A percentile compares a stretch with the other conserved stretches of the same genome.
phyloP scores from a whole-genome alignment of 2,113 vertebrate species.

The Mesoclemmys tuberculata region DNA sequence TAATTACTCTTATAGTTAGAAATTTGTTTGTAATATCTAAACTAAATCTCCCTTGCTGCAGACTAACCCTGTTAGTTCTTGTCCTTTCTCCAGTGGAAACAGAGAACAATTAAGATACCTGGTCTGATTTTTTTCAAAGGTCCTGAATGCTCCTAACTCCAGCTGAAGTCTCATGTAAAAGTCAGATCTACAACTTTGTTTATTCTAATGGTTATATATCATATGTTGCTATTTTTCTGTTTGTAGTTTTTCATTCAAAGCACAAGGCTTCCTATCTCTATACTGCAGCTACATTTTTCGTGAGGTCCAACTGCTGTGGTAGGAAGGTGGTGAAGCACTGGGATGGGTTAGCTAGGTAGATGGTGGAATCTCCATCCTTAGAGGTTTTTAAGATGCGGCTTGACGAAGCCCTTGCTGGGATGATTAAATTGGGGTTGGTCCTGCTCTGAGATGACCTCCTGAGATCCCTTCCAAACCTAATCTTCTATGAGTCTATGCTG shows the following conservation, averaged over 20 bases:
- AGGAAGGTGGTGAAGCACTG: too few relatives aligned
- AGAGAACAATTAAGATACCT: background rate
- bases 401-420: too few relatives aligned
- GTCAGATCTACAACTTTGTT: background rate
- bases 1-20: background rate
- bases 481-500: background rate
- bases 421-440: too few relatives aligned
- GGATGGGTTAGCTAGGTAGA: too few relatives aligned
- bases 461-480: too few relatives aligned
- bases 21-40: background rate
- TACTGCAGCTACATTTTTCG: background rate
- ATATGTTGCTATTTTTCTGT: background rate
- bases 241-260: background rate
- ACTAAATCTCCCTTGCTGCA: background rate
- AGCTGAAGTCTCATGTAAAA: background rate
- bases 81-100: background rate
- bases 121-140: background rate
- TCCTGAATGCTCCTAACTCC: background rate
- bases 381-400: too few relatives aligned
- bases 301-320: background rate
- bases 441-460: too few relatives aligned
- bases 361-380: too few relatives aligned
- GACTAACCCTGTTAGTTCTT: background rate
- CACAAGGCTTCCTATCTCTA: rapidly evolving
- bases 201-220: background rate